These are phyloP conservation scores for Capitulum mitella DNA, from an alignment of 2,888 invertebrate species.

Conservation along the genomic window DNA sequence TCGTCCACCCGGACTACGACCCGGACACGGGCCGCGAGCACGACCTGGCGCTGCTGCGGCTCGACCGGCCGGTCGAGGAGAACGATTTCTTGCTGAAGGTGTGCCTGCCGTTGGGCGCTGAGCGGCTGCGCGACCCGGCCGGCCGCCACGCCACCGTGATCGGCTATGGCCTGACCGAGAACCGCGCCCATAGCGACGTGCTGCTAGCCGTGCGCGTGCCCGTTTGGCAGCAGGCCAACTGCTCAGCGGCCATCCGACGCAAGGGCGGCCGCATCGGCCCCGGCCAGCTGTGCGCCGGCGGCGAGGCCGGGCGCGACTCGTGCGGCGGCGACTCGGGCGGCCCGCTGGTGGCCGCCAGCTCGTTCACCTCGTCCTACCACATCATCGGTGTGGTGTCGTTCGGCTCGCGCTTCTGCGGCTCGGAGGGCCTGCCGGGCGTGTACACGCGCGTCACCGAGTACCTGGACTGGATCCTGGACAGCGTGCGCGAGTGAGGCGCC, in stretches of 20 bases:
- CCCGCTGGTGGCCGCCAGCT: conserved; percentile 25
- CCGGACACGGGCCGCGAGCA: conserved; percentile 25
- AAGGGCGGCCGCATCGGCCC: background rate
- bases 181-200: conserved; percentile 28
- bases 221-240: conserved; percentile 26
- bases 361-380: conserved; percentile 27
- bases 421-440: conserved; percentile 25
- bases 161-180: conserved; percentile 33
- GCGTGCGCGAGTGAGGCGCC: background rate
- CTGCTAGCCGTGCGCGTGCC: conserved; percentile 29
- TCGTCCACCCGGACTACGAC: conserved; percentile 30
- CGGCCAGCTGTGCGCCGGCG: conserved; percentile 30
- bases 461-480: conserved; percentile 29
- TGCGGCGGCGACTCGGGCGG: no score
- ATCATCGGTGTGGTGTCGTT: conserved; percentile 31
- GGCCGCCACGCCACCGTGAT: conserved; percentile 28
- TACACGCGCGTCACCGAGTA: conserved; percentile 30
- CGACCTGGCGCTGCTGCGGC: conserved; percentile 32
- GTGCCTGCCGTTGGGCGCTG: conserved; percentile 28
- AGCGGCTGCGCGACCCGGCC: conserved; percentile 15
- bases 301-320: conserved; percentile 26
- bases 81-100: conserved; percentile 30
- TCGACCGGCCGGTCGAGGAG: conserved; percentile 23
- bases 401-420: conserved; percentile 28
- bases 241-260: conserved; percentile 5